Base-by-base conservation (phyloP, 2,888 invertebrate species). In the Parasteatoda lunata region DNA sequence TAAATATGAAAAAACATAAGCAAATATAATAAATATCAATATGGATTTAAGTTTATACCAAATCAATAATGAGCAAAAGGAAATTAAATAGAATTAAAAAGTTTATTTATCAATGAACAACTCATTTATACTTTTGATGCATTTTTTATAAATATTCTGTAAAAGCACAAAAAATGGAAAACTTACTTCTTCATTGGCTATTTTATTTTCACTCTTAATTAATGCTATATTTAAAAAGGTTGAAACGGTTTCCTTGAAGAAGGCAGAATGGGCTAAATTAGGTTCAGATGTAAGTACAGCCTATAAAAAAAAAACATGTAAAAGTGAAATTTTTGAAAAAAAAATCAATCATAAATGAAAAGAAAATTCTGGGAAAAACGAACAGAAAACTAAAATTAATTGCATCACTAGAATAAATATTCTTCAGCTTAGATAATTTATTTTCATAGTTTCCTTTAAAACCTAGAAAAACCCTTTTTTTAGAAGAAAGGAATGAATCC, bases 201-300 rank as follows among this genome's bases (percentile, higher is more conserved):
- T 79, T 11, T 82, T 77, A 30, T 51, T 59, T 77, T 89, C 54
- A 65, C 49, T 73, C 69, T 89, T 15, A 70, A 78, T 77, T 9
- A 91, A 90, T 45, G 93, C 93, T 82, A 93, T 91, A 6, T 90
- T 89, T 71, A 96, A 91, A 47, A 96, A 92, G 6, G 92, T 91
- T 0, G 89, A 88, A 93, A 95, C 94, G 88, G 94, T 94, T n/a
- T 91, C 91, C 86, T 93, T 93, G 89, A 96, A 94, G 77, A 94
- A 91, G n/a, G 92, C 92, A 0, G 94, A 93, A 78, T 93, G 92
- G 70, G 93, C 93, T n/a, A 94, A 93, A 89, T 94, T 93, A 7
- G 95, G 93, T 91, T 96, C 96, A 0, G 96, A 95, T 7, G 94
- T 94, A 5, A 97, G 93, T 51, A 97, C 92, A 0, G 96, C 96